These are phyloP conservation scores for Hyposoter didymator DNA, from an alignment of 2,888 invertebrate genomes.

Conservation along the genomic window DNA sequence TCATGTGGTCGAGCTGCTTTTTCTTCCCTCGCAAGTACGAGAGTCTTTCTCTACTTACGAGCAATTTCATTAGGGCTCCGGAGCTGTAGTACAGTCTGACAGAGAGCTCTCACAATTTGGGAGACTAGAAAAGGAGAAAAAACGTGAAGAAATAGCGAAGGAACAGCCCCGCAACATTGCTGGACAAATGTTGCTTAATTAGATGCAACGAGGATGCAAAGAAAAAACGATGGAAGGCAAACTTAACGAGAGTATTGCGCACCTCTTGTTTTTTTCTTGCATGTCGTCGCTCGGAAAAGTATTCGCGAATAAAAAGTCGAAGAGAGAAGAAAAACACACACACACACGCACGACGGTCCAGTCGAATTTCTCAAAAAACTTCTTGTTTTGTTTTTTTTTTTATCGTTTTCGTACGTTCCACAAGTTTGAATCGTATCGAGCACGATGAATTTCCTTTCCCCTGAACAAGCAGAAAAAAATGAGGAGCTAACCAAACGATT, in stretches of 20 bases:
- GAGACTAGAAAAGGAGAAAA: constrained; percentile 29
- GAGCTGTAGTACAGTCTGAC: constrained; percentile 10
- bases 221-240: not conserved
- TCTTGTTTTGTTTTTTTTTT: not conserved
- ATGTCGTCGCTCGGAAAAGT: not conserved
- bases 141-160: constrained; percentile 3
- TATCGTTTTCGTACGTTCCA: not conserved
- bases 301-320: not conserved
- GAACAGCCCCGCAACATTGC: constrained; percentile 56
- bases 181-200: constrained; percentile 69
- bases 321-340: not conserved
- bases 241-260: constrained; percentile 24
- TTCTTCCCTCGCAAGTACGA: not conserved
- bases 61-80: constrained; percentile 67
- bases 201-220: constrained; percentile 48
- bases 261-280: not conserved
- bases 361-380: no score
- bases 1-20: not conserved
- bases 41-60: constrained; percentile 56
- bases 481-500: constrained; percentile 22
- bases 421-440: not conserved
- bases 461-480: not conserved
- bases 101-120: constrained; percentile 6
- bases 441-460: not conserved
- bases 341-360: no score